These are phyloP conservation scores for Luehdorfia chinensis DNA, from an alignment of 1,140 invertebrate genomes.

Conservation along the genomic window DNA sequence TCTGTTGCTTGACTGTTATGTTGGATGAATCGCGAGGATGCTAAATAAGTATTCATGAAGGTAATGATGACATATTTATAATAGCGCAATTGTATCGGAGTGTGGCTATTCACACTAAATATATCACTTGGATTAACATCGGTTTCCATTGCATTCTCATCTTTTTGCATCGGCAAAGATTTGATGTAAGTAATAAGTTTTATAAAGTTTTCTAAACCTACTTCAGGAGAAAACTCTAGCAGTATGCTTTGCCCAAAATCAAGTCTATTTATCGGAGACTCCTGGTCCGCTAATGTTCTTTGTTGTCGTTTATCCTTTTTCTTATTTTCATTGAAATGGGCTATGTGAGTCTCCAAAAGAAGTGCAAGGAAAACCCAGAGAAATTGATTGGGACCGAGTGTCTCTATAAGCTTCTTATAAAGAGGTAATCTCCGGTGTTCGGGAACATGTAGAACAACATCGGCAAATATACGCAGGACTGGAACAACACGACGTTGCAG, in stretches of 20 bases:
- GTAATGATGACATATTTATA: conserved; percentile 88
- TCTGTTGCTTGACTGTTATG: conserved; percentile 76
- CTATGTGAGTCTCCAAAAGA: conserved; percentile 83
- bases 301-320: conserved; percentile 40
- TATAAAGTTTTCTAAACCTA: conserved; percentile 81
- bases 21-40: conserved; percentile 82
- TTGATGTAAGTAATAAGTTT: conserved; percentile 82
- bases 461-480: conserved; percentile 92
- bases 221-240: conserved; percentile 80
- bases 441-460: conserved; percentile 92
- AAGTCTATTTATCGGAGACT: conserved; percentile 77
- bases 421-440: conserved; percentile 89
- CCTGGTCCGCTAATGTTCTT: conserved; percentile 56
- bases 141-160: conserved; percentile 61
- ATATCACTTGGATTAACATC: conserved; percentile 75
- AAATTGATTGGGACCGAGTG: conserved; percentile 83
- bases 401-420: conserved; percentile 87
- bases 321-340: conserved; percentile 71
- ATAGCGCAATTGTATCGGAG: conserved; percentile 86
- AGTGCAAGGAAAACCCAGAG: conserved; percentile 88
- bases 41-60: conserved; percentile 83
- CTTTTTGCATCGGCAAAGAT: conserved; percentile 80
- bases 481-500: conserved; percentile 77
- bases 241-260: conserved; percentile 84
- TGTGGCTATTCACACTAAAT: conserved; percentile 82